Conservation (phyloP, 2,797 vertebrate species). For the Salmo trutta region DNA sequence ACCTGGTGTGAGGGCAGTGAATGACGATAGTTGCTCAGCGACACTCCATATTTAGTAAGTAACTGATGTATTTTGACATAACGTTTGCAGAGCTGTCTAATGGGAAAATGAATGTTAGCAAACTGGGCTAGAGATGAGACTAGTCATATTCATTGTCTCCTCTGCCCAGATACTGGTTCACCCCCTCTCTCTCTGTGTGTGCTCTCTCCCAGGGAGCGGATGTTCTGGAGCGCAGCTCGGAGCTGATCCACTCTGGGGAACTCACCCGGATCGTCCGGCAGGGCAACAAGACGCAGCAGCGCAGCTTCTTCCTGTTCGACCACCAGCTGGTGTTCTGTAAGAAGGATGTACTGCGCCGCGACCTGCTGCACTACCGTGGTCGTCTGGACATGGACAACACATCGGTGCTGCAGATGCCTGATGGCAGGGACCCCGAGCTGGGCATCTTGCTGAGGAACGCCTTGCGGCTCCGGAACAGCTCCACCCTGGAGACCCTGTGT, state of each 20-base stretch:
- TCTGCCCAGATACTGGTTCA: no score
- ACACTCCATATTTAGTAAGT: no score
- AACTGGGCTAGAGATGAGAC: no score
- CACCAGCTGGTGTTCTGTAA: constrained; percentile 96
- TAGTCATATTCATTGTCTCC: no score
- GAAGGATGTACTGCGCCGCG: constrained; percentile 92
- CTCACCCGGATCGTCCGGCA: constrained; percentile 85
- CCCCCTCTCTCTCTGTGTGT: background rate
- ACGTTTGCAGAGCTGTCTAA: no score
- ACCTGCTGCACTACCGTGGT: constrained; percentile 93
- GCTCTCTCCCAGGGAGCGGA: constrained; percentile 76
- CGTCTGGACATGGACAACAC: constrained; percentile 86
- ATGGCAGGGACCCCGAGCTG: constrained; percentile 85
- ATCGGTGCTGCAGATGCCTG: constrained; percentile 81
- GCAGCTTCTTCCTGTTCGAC: constrained; percentile 96
- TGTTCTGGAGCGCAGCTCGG: constrained; percentile 88
- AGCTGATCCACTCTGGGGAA: constrained; percentile 95
- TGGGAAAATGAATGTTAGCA: no score
- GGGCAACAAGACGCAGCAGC: constrained; percentile 92
- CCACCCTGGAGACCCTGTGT: constrained; percentile 80
- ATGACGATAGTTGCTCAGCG: no score
- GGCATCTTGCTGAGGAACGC: constrained; percentile 85
- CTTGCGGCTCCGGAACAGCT: constrained; percentile 81
- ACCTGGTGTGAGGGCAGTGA: no score
- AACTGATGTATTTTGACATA: no score